phyloP scores from a whole-genome alignment of 2,113 vertebrate species.

The Asarcornis scutulata region DNA sequence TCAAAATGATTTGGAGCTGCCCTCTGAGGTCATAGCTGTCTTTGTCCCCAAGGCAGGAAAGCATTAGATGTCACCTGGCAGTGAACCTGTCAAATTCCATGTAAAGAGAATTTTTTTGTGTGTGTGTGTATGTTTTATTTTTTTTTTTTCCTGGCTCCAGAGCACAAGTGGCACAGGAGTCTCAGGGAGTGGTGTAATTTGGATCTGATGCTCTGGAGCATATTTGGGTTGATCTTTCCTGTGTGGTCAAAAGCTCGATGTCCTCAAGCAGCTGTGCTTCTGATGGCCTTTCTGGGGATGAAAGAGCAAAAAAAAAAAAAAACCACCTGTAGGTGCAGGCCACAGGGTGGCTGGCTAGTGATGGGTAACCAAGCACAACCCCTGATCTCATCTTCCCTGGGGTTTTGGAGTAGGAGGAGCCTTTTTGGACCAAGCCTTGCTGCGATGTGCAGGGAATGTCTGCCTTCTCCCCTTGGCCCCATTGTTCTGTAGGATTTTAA shows the following conservation, averaged over 20 bases:
- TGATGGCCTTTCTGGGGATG: not conserved
- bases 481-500: not conserved
- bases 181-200: not conserved
- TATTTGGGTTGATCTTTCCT: fast-evolving
- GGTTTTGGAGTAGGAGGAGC: not conserved
- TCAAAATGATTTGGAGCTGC: not conserved
- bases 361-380: not conserved
- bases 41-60: not conserved
- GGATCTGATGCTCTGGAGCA: fast-evolving
- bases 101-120: fast-evolving
- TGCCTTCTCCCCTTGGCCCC: not conserved
- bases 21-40: fast-evolving
- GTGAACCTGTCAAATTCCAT: not conserved
- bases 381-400: not conserved
- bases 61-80: not conserved
- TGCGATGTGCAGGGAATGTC: fast-evolving
- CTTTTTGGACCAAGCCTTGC: not conserved
- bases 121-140: too few relatives aligned
- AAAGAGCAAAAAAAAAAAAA: not conserved
- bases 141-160: not conserved
- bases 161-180: fast-evolving
- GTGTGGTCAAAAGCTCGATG: fast-evolving
- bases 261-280: fast-evolving
- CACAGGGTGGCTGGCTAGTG: too few relatives aligned
- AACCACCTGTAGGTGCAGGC: not conserved